Percentiles rank a stretch among this genome's conserved stretches.
Conservation (phyloP, 2,113 vertebrate species). For the Saiga tatarica region DNA sequence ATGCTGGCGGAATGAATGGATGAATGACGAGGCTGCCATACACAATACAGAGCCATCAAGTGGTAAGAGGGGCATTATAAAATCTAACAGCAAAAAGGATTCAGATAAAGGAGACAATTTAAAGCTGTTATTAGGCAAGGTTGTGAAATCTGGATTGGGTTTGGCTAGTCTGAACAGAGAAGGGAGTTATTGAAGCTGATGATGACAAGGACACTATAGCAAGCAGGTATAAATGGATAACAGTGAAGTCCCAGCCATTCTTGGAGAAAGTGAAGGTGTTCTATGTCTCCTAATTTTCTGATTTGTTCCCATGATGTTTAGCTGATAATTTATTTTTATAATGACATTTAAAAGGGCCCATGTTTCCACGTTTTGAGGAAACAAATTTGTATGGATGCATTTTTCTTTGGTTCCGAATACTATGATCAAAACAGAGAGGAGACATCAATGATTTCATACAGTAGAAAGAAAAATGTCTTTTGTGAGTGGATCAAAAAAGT, state of each 20-base stretch:
- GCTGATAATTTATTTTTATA: neutral
- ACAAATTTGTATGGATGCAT: neutral
- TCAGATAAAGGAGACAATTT: neutral
- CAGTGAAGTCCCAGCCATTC: neutral
- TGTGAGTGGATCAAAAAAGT: neutral
- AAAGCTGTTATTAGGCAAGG: neutral
- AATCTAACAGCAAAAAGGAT: neutral
- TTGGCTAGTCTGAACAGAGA: neutral
- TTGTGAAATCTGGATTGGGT: neutral
- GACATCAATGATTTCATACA: constrained; percentile 5
- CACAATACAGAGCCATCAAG: neutral
- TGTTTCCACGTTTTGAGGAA: neutral
- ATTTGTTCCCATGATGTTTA: neutral
- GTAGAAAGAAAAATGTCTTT: constrained; percentile 10
- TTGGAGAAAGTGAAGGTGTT: neutral
- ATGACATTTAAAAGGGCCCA: neutral
- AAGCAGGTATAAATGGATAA: neutral
- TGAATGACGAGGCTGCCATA: neutral
- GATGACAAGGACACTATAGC: neutral
- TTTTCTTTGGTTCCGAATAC: constrained; percentile 6
- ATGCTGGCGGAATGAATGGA: neutral
- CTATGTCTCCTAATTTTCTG: neutral
- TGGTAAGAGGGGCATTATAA: neutral
- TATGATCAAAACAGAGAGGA: constrained; percentile 8
- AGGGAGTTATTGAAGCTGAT: neutral